Conservation (phyloP, 2,888 invertebrate genomes). For the Heteropelma amictum region DNA sequence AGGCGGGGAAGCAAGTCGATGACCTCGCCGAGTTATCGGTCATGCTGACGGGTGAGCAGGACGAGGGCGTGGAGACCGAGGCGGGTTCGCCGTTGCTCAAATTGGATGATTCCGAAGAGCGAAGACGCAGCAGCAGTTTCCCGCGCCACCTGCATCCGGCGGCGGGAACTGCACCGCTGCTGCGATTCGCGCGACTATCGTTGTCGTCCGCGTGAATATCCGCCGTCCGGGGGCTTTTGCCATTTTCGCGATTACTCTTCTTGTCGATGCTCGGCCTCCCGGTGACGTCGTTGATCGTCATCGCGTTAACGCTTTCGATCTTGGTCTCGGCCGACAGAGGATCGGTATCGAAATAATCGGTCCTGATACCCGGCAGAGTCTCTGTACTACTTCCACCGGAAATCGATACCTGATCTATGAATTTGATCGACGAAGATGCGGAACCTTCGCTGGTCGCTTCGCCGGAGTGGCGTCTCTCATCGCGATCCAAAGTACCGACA, state of each 20-base stretch:
- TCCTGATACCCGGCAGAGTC: constrained; percentile 72
- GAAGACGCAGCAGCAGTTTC: constrained; percentile 79
- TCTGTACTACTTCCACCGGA: constrained; percentile 74
- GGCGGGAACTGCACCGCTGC: constrained; percentile 33
- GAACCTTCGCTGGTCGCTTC: constrained; percentile 74
- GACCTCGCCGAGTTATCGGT: constrained; percentile 60
- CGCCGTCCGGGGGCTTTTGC: too few relatives aligned
- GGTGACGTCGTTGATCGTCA: constrained; percentile 30
- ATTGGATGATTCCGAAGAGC: constrained; percentile 76
- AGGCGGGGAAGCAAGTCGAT: constrained; percentile 46
- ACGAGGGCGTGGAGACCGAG: constrained; percentile 65
- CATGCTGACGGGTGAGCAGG: constrained; percentile 66
- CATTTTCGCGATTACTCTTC: too few relatives aligned
- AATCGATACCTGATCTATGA: constrained; percentile 74
- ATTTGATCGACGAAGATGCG: constrained; percentile 72
- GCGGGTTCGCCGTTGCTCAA: constrained; percentile 66
- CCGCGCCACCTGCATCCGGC: constrained; percentile 80
- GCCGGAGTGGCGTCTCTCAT: constrained; percentile 69
- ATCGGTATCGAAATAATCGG: constrained; percentile 73
- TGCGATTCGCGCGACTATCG: constrained; percentile 2
- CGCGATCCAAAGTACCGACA: too few relatives aligned
- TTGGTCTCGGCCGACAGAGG: constrained; percentile 70
- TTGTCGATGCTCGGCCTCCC: too few relatives aligned
- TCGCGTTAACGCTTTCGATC: constrained; percentile 17
- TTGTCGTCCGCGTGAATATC: constrained; percentile 39